These are phyloP conservation scores for Montipora efflorescens DNA, from an alignment of 64 coral and sea anemone species.

Conservation along the genomic window DNA sequence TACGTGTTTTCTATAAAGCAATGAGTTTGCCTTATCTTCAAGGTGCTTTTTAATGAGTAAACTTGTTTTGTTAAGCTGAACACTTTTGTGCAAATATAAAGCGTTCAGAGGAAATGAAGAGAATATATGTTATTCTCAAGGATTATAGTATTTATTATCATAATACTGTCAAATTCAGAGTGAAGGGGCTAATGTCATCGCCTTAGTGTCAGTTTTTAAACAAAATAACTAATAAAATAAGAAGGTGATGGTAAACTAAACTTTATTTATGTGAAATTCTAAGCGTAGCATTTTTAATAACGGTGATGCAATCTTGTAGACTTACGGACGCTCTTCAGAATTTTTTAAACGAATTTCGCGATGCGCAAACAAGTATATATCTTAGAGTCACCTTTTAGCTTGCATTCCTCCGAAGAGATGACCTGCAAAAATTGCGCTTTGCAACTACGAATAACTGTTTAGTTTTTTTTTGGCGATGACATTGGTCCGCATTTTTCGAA, in stretches of 20 bases:
- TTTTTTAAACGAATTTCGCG: not conserved
- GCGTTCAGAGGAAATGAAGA: conserved; percentile 48
- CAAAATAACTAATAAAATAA: conserved; percentile 49
- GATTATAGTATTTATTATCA: conserved; percentile 60
- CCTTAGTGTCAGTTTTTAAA: conserved; percentile 1
- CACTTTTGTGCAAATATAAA: conserved; percentile 41
- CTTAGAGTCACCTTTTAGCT: not conserved
- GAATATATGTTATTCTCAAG: conserved; percentile 52
- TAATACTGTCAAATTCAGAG: conserved; percentile 48
- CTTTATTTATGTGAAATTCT: not conserved
- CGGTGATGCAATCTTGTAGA: no score
- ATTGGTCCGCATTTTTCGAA: not conserved
- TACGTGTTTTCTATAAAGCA: not conserved
- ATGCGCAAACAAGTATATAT: no score
- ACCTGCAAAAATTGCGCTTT: no score
- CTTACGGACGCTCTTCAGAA: not conserved
- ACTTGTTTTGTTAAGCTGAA: conserved; percentile 45
- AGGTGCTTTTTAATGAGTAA: conserved; percentile 39
- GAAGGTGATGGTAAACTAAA: not conserved
- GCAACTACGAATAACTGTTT: no score
- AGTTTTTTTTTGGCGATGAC: no score
- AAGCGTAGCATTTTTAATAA: no score
- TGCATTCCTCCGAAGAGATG: not conserved
- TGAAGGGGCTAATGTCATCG: conserved; percentile 16
- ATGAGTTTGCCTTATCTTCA: conserved; percentile 35